Evolutionary conservation across 2,888 invertebrate species (phyloP), one percentile per base, ranked within the genome.

Genomic region (Acanthosoma haemorrhoidale): DNA sequence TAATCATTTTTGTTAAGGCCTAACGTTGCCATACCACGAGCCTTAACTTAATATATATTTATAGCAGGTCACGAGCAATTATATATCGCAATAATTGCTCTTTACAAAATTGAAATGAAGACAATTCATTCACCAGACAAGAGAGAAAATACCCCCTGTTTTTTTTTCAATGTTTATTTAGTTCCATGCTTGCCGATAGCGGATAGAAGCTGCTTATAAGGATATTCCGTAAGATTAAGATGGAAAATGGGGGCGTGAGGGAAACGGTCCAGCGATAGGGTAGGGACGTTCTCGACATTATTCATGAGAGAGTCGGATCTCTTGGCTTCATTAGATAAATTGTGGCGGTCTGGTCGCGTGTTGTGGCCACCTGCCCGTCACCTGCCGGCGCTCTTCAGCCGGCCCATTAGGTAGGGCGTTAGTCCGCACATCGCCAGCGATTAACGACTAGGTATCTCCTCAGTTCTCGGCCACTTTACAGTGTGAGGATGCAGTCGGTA

Each of bases 361-460:
- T n/a, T 51, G n/a, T n/a, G n/a, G n/a, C n/a, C 51, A 51, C 51
- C 51, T 51, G 51, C 51, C 51, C 51, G n/a, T 51, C 51, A 51
- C 51, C 51, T 51, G 51, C 51, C n/a, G 25, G 9, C 29, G 21
- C 43, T n/a, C n/a, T n/a, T n/a, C n/a, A n/a, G 51, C 51, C n/a
- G 25, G 9, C 29, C 43, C 43, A 43, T 43, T 21, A 43, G 43
- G 16, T 32, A 4, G 21, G 21, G 51, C 25, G n/a, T n/a, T n/a
- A 51, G 25, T 21, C 51, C 29, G 51, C 25, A 21, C 51, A 51
- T 51, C 51, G 16, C 51, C 5, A n/a, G n/a, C 51, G 5, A 51
- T 51, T 25, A 25, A 5, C n/a, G 25, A 25, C 16, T 51, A 25
- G n/a, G n/a, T 51, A 25, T n/a, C 13, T 11, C 9, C 6, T 6